Conservation (phyloP, 2,797 vertebrate genomes). For the Parambassis ranga region DNA sequence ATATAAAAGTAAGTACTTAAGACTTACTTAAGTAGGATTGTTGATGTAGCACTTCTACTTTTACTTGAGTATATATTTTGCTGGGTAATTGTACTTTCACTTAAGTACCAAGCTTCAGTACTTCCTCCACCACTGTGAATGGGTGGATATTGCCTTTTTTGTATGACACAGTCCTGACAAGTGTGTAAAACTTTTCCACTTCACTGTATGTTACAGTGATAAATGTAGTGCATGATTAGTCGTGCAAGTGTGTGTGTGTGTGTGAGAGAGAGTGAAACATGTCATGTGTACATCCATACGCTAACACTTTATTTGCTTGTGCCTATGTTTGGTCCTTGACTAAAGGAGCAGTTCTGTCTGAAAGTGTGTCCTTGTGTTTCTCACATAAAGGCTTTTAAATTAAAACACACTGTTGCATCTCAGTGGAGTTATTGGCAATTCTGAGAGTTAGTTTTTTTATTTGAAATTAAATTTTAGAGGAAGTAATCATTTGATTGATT, state of each 20-base stretch:
- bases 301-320: slow-evolving; percentile 4
- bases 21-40: no score
- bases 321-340: slow-evolving; percentile 9
- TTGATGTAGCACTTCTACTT: no score
- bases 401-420: slow-evolving; percentile 61
- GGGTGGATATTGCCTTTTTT: background rate
- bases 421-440: slow-evolving; percentile 40
- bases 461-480: slow-evolving; percentile 40
- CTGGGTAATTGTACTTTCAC: no score
- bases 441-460: slow-evolving; percentile 31
- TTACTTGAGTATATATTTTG: no score
- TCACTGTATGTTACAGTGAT: background rate
- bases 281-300: background rate
- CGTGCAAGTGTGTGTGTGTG: background rate
- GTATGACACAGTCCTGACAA: background rate
- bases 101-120: no score
- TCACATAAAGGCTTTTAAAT: slow-evolving; percentile 23
- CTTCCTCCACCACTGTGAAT: no score
- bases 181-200: slow-evolving; percentile 12
- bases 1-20: no score
- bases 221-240: background rate
- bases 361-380: slow-evolving; percentile 10
- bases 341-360: slow-evolving; percentile 6
- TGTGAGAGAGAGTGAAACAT: slow-evolving; percentile 39
- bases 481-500: slow-evolving; percentile 30